These are phyloP conservation scores for Macrotus californicus DNA, from an alignment of 2,113 vertebrate species.

Conservation along the genomic window DNA sequence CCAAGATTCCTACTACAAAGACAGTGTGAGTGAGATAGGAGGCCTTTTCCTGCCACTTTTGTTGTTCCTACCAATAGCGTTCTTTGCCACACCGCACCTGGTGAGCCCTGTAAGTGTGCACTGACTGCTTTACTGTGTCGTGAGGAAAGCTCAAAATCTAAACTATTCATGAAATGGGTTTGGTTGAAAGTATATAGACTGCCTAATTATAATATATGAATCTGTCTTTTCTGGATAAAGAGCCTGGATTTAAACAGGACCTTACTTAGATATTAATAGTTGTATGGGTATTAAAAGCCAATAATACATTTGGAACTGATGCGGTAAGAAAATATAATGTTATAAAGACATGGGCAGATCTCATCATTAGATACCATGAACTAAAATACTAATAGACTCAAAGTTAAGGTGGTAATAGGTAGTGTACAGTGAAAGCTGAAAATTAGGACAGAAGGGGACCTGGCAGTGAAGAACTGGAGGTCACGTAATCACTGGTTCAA, in stretches of 20 bases:
- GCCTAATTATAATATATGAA: not conserved
- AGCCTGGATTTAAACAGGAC: not conserved
- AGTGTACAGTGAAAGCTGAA: not conserved
- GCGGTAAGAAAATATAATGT: not conserved
- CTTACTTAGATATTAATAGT: not conserved
- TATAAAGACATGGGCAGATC: not conserved
- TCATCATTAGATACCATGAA: not conserved
- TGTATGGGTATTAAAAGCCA: not conserved
- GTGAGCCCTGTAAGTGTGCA: not conserved
- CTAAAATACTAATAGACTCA: not conserved
- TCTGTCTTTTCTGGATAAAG: not conserved
- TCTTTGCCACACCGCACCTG: not conserved
- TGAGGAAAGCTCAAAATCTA: not conserved
- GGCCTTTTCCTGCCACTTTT: slow-evolving; percentile 42
- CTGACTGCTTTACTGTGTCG: not conserved
- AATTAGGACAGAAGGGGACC: not conserved
- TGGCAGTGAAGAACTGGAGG: not conserved
- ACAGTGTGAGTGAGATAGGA: not conserved
- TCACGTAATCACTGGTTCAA: not conserved
- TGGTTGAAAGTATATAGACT: not conserved
- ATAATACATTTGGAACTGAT: not conserved
- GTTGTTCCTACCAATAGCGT: not conserved
- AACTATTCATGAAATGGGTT: not conserved
- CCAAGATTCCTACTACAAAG: not conserved
- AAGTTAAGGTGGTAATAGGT: not conserved